A percentile compares a stretch with the other conserved stretches of the same genome.
phyloP scores from a whole-genome alignment of 1,140 invertebrate species.

The Asobara japonica region DNA sequence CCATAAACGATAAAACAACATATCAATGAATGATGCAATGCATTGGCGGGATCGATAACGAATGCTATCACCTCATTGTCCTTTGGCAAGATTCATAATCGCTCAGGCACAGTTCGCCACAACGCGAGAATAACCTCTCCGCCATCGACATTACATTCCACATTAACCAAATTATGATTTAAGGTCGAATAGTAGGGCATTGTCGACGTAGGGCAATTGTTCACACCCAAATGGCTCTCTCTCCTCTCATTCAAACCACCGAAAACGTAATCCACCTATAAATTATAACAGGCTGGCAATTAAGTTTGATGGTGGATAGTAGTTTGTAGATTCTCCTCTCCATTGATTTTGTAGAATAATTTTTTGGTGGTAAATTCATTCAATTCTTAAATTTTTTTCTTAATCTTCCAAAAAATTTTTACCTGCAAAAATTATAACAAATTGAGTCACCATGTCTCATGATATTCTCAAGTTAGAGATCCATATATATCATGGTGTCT shows the following conservation, averaged over 20 bases:
- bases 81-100: constrained; percentile 59
- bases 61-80: constrained; percentile 63
- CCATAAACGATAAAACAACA: not conserved
- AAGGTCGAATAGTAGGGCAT: constrained; percentile 60
- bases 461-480: too few relatives aligned
- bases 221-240: constrained; percentile 61
- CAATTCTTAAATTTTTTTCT: too few relatives aligned
- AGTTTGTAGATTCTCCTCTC: constrained; percentile 21
- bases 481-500: too few relatives aligned
- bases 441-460: too few relatives aligned
- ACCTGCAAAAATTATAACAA: too few relatives aligned
- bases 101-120: constrained; percentile 38
- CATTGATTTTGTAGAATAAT: not conserved
- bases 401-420: too few relatives aligned
- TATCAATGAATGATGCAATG: constrained; percentile 4
- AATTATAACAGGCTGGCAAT: constrained; percentile 60
- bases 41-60: constrained; percentile 56
- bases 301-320: constrained; percentile 55
- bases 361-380: too few relatives aligned
- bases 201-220: constrained; percentile 56
- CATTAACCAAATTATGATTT: constrained; percentile 68
- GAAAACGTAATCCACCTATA: constrained; percentile 43
- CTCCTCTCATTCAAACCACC: constrained; percentile 41
- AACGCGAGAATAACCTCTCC: constrained; percentile 33
- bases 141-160: constrained; percentile 65